These are phyloP conservation scores for Therioaphis trifolii DNA, from an alignment of 2,888 invertebrate species.

Conservation along the genomic window DNA sequence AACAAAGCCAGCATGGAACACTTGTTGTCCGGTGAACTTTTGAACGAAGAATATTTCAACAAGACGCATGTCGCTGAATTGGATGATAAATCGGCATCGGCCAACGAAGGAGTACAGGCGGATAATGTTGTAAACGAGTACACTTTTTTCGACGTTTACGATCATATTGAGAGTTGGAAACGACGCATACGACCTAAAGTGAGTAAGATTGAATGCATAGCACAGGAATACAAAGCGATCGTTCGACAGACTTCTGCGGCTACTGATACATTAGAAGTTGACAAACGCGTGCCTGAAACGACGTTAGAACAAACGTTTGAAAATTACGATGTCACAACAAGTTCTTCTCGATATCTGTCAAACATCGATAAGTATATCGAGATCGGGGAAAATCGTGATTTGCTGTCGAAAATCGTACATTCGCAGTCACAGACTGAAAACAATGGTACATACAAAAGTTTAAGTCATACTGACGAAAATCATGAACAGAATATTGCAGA, in stretches of 20 bases:
- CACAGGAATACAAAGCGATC: not conserved
- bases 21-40: conserved; percentile 20
- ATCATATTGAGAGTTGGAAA: conserved; percentile 29
- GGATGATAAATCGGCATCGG: no score
- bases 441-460: not conserved
- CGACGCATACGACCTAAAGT: not conserved
- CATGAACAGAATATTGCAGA: not conserved
- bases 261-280: no score
- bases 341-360: not conserved
- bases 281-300: no score
- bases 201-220: not conserved
- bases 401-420: not conserved
- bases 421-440: not conserved
- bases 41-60: not conserved
- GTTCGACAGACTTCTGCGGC: not conserved
- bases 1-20: not conserved
- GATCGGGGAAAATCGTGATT: not conserved
- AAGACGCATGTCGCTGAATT: no score
- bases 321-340: not conserved
- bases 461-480: not conserved
- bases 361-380: conserved; percentile 12
- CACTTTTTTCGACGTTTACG: not conserved
- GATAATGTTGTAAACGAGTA: not conserved
- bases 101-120: not conserved
- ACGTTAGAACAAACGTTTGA: not conserved